Conservation (phyloP, 2,113 vertebrate genomes). For the Falcunculus frontatus region DNA sequence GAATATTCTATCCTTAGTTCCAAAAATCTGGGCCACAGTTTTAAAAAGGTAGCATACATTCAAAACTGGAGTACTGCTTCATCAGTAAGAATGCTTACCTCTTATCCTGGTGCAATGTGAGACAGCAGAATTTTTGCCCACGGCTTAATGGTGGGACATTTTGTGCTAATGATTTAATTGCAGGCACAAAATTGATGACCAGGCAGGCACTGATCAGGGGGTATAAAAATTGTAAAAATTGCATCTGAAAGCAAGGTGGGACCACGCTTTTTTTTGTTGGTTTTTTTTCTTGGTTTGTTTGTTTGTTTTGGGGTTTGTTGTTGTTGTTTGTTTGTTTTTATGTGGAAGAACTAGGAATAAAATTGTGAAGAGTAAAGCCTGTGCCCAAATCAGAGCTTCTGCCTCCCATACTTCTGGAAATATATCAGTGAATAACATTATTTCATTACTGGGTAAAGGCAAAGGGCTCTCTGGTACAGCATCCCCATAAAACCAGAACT, state of each 20-base stretch:
- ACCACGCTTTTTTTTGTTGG: not conserved
- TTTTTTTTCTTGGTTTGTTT: no score
- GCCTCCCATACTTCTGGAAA: not conserved
- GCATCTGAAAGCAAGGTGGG: not conserved
- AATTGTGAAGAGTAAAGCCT: not conserved
- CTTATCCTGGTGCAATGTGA: not conserved
- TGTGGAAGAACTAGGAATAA: not conserved
- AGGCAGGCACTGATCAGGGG: not conserved
- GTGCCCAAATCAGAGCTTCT: not conserved
- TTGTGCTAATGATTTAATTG: not conserved
- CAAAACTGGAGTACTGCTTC: not conserved
- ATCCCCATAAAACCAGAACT: not conserved
- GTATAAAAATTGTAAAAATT: not conserved
- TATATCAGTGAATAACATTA: not conserved
- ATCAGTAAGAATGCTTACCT: not conserved
- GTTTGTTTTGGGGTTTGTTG: no score
- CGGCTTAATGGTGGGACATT: not conserved
- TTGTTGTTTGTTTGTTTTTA: not conserved
- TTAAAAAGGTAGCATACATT: not conserved
- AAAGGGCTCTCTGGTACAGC: not conserved
- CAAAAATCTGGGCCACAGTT: not conserved
- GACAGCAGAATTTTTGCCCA: not conserved
- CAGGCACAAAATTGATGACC: constrained; percentile 12
- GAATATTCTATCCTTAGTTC: not conserved
- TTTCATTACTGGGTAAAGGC: not conserved